Evolutionary conservation across 2,113 vertebrate genomes (phyloP).

Genomic region (Colistium nudipinnis): DNA sequence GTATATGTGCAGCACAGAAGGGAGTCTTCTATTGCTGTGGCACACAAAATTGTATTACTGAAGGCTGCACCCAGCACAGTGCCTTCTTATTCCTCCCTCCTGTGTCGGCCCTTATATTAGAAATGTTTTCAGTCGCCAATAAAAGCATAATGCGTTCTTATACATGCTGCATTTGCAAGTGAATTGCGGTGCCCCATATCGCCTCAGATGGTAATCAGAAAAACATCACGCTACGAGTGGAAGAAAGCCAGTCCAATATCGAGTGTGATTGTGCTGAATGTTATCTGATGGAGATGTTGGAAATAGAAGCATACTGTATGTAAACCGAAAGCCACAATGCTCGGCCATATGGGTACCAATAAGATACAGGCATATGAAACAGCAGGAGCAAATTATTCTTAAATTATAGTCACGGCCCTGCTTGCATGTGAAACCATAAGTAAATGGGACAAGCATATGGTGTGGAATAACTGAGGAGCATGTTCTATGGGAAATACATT

Average conservation of each 20-base stretch:
- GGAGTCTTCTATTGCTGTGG: slow-evolving; percentile 60
- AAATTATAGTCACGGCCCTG: slow-evolving; percentile 68
- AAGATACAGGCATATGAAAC: slow-evolving; percentile 71
- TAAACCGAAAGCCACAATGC: slow-evolving; percentile 65
- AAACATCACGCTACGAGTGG: slow-evolving; percentile 63
- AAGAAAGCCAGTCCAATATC: slow-evolving; percentile 74
- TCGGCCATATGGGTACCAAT: slow-evolving; percentile 72
- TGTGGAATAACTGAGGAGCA: slow-evolving; percentile 63
- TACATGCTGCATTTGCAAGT: slow-evolving; percentile 78
- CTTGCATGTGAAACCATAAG: slow-evolving; percentile 58
- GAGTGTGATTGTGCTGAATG: slow-evolving; percentile 73
- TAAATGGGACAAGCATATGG: slow-evolving; percentile 71
- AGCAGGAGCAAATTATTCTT: slow-evolving; percentile 77
- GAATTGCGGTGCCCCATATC: slow-evolving; percentile 76
- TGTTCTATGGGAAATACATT: slow-evolving; percentile 46
- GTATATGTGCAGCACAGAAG: slow-evolving; percentile 62
- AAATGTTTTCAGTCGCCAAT: slow-evolving; percentile 77
- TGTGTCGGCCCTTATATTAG: slow-evolving; percentile 69
- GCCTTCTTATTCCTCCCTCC: slow-evolving; percentile 54
- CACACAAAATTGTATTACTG: slow-evolving; percentile 72
- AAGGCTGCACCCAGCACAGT: slow-evolving; percentile 61
- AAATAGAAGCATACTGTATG: slow-evolving; percentile 65
- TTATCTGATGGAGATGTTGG: slow-evolving; percentile 78
- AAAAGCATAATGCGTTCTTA: slow-evolving; percentile 73
- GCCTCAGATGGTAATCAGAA: slow-evolving; percentile 77